Evolutionary conservation across 2,797 vertebrate genomes (phyloP), one percentile per base, ranked within the genome.

Genomic region (Vipera latastei): DNA sequence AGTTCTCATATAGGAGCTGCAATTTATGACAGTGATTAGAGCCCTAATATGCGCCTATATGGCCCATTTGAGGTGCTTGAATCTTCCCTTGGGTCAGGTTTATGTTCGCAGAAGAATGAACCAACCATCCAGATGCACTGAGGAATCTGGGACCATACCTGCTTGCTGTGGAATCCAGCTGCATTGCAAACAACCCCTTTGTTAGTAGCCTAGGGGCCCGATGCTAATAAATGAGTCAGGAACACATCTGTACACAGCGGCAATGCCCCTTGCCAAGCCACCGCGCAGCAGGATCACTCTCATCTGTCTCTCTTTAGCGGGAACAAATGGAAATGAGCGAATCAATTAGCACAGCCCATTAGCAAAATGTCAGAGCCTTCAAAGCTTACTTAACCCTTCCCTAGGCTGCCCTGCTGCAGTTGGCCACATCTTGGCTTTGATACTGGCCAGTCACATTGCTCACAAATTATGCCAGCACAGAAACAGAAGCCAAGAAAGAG

Each of bases 231-330:
- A 95, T 89, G 97, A 96, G 97, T 86, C 96, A 95, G 95, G 96
- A 98, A 96, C 97, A 98, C 98, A 98, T 98, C 98, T 98, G 97
- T 97, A 97, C 97, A 78, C 97, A 97, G 97, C 95, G 59, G 97
- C 97, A 96, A 92, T 92, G 94, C 96, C 97, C 96, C 97, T 97
- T 98, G 97, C 97, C 97, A 98, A 98, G 97, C 22, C 61, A 0
- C 95, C 95, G 97, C 97, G 91, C 98, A 96, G 97, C 97, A 97
- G 98, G 97, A 97, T 97, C 97, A 96, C 97, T 97, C 97, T 98
- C 97, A 97, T 98, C 97, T 98, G 97, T 98, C 97, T 98, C 97
- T 97, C 98, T 98, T 98, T 98, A 98, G 97, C 96, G 97, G 97
- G 97, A 98, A 97, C 97, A 98, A 98, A 98, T 98, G 97, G 97